Conservation (phyloP, 2,797 vertebrate genomes). For the Hypotaenidia philippensis region DNA sequence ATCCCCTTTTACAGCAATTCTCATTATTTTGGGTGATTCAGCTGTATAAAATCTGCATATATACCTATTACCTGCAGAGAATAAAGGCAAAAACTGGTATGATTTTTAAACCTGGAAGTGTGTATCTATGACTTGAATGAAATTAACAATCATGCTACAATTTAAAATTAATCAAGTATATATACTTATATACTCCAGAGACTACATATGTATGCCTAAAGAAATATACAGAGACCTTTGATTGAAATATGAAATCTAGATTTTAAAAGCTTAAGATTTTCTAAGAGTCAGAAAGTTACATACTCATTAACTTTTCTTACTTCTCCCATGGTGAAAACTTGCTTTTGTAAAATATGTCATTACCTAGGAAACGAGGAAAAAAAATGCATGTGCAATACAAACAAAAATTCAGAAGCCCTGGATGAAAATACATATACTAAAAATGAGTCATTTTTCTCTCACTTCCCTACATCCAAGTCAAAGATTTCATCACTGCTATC, state of each 20-base stretch:
- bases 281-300: not conserved
- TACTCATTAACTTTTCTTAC: not conserved
- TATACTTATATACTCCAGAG: not conserved
- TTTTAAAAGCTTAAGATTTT: not conserved
- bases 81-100: not conserved
- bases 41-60: not conserved
- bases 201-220: accelerated
- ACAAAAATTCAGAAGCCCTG: slow-evolving; percentile 16
- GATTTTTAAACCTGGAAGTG: not conserved
- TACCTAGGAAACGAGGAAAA: slow-evolving; percentile 46
- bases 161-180: not conserved
- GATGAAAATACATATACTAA: not conserved
- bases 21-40: not conserved
- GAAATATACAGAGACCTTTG: not conserved
- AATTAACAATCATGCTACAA: not conserved
- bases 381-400: not conserved
- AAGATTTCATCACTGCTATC: not conserved
- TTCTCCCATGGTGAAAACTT: not conserved
- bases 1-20: not conserved
- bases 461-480: not conserved
- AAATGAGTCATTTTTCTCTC: not conserved
- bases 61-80: not conserved
- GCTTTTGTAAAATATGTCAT: slow-evolving; percentile 3
- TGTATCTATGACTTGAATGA: not conserved
- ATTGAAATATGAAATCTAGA: not conserved